These are phyloP conservation scores for Pangasius krempfi DNA, from an alignment of 2,797 vertebrate genomes.

Conservation along the genomic window DNA sequence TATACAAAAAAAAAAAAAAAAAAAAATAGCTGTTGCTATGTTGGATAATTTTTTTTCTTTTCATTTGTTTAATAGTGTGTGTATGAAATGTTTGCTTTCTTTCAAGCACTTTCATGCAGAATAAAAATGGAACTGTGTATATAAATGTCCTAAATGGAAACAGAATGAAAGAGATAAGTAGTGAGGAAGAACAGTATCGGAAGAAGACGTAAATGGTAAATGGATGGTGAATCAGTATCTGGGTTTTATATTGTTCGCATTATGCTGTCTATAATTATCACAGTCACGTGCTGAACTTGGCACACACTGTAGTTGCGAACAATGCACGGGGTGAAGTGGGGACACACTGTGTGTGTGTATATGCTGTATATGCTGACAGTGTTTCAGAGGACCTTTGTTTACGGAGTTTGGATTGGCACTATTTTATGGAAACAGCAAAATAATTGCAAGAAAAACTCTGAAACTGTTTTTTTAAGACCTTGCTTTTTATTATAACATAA, in stretches of 20 bases:
- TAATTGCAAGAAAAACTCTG: constrained; percentile 7
- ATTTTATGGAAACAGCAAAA: neutral
- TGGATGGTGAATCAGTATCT: constrained; percentile 43
- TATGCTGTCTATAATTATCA: constrained; percentile 67
- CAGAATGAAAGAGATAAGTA: neutral
- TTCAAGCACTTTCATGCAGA: neutral
- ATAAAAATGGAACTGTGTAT: constrained; percentile 12
- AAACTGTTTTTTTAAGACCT: constrained; percentile 3
- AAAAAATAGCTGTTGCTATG: neutral
- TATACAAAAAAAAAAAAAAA: no score
- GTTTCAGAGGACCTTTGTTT: neutral
- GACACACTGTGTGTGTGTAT: neutral
- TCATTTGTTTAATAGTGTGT: neutral
- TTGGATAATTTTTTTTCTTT: neutral
- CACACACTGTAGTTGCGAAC: constrained; percentile 50
- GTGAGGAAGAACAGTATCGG: neutral
- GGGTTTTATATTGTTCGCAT: constrained; percentile 32
- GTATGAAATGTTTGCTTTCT: neutral
- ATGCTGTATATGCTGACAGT: neutral
- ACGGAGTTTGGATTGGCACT: neutral
- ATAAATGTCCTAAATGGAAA: neutral
- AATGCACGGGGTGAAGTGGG: constrained; percentile 28
- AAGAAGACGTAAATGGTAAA: neutral
- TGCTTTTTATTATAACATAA: constrained; percentile 41
- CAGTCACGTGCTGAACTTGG: constrained; percentile 49